A percentile compares a stretch with the other conserved stretches of the same genome.
phyloP scores from a whole-genome alignment of 2,113 vertebrate species.

The Oncorhynchus gorbuscha region DNA sequence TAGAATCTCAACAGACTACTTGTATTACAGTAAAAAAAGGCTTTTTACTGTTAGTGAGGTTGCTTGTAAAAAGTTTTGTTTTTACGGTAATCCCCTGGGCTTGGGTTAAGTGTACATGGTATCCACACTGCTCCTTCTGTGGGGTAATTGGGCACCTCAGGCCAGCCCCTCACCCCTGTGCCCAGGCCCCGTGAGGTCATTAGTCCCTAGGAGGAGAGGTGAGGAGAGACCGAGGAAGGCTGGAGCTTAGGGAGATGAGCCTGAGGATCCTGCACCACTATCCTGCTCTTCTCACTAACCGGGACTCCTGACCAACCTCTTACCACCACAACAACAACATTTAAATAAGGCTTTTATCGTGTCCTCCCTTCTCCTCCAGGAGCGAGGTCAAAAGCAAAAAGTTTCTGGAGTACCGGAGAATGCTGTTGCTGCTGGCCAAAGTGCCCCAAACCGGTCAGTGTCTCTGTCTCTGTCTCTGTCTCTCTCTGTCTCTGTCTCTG shows the following conservation, averaged over 20 bases:
- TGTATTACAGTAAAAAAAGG: neutral
- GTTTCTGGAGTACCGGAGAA: slow-evolving; percentile 66
- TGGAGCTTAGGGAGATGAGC: neutral
- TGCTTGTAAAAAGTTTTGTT: neutral
- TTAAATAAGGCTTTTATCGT: neutral
- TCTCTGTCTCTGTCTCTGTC: neutral
- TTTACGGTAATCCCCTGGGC: slow-evolving; percentile 24
- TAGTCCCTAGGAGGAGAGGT: neutral
- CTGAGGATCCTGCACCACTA: neutral
- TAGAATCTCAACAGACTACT: neutral
- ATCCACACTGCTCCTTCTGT: slow-evolving; percentile 27
- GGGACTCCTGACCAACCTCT: neutral
- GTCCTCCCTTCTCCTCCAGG: neutral
- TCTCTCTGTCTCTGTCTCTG: neutral
- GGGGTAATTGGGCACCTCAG: slow-evolving; percentile 61
- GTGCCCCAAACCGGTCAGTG: slow-evolving; percentile 85
- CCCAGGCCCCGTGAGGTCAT: neutral
- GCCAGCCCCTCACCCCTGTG: slow-evolving; percentile 13
- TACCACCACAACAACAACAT: neutral
- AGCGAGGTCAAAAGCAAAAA: slow-evolving; percentile 40
- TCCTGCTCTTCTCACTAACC: neutral
- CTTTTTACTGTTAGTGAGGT: neutral
- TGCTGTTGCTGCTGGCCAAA: slow-evolving; percentile 71
- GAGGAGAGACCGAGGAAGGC: neutral
- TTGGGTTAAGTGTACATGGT: slow-evolving; percentile 35